Evolutionary conservation across 2,888 invertebrate species (phyloP).

Genomic region (Diadegma fenestrale): DNA sequence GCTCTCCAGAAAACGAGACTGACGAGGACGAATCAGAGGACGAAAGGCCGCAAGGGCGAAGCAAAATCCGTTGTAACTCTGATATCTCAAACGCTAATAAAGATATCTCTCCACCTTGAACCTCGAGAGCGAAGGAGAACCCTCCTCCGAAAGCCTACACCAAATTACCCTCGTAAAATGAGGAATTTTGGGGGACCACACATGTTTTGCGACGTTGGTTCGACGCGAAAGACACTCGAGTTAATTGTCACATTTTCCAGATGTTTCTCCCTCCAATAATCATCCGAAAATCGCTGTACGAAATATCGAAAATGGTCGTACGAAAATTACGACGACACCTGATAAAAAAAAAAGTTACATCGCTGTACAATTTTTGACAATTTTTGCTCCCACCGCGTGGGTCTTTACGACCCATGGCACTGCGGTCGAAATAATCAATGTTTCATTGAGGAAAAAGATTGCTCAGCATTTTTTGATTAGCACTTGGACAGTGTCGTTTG

Average conservation of each 20-base stretch:
- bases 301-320: background rate
- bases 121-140: constrained; percentile 17
- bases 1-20: constrained; percentile 13
- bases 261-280: background rate
- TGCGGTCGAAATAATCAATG: background rate
- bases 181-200: constrained; percentile 1
- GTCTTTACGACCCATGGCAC: background rate
- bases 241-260: background rate
- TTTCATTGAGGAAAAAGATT: background rate
- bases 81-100: constrained; percentile 63
- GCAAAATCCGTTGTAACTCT: constrained; percentile 43
- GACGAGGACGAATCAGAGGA: constrained; percentile 35
- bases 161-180: constrained; percentile 44
- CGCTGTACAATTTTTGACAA: no score
- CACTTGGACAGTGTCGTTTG: background rate
- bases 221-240: background rate
- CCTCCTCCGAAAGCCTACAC: constrained; percentile 24
- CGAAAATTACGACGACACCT: background rate
- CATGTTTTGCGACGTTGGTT: constrained; percentile 18
- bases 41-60: constrained; percentile 21
- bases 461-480: background rate
- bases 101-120: constrained; percentile 44
- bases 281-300: background rate
- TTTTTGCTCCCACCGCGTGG: background rate
- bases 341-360: background rate